A percentile compares a stretch with the other conserved stretches of the same genome.
Evolutionary conservation across 2,888 invertebrate genomes (phyloP).

Genomic region (Nematopogon swammerdamellus): DNA sequence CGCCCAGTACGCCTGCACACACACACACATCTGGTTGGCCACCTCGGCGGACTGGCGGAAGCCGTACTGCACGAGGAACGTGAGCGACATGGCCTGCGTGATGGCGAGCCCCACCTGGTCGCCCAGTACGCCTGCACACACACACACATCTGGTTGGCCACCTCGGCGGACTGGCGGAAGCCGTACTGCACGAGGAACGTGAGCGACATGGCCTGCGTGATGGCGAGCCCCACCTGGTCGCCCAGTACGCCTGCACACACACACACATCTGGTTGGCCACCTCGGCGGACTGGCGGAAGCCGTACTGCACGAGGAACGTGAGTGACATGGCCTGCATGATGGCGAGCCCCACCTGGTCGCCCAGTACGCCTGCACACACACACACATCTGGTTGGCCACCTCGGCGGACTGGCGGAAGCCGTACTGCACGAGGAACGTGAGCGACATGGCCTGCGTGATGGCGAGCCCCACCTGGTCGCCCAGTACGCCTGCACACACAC

Average conservation of each 20-base stretch:
- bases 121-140: constrained; percentile 48
- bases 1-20: constrained; percentile 51
- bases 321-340: constrained; percentile 63
- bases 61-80: constrained; percentile 71
- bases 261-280: constrained; percentile 73
- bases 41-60: constrained; percentile 87
- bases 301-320: constrained; percentile 70
- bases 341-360: constrained; percentile 60
- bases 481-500: constrained; percentile 47
- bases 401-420: constrained; percentile 86
- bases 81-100: constrained; percentile 61
- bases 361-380: constrained; percentile 48
- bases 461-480: constrained; percentile 61
- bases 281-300: constrained; percentile 85
- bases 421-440: constrained; percentile 69
- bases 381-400: constrained; percentile 72
- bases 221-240: constrained; percentile 60
- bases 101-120: constrained; percentile 63
- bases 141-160: constrained; percentile 73
- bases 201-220: constrained; percentile 62
- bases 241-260: constrained; percentile 50
- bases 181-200: constrained; percentile 73
- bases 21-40: constrained; percentile 72
- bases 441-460: constrained; percentile 61
- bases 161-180: constrained; percentile 84